Evolutionary conservation across 2,113 vertebrate species (phyloP).

Genomic region (Gadus macrocephalus): DNA sequence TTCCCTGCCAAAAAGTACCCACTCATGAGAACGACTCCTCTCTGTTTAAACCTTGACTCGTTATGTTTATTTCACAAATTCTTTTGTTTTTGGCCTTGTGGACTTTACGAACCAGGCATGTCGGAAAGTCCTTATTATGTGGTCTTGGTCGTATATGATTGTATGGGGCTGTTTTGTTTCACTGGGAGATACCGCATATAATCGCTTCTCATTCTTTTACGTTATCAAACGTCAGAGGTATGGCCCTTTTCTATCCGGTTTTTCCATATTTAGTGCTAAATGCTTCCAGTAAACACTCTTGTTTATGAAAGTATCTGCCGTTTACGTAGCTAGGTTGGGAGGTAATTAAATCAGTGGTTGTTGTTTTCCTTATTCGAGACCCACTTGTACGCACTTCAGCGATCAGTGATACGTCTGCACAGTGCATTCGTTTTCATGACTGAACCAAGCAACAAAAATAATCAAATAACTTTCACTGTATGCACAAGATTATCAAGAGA

Average conservation of each 20-base stretch:
- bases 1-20: constrained; percentile 16
- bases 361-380: neutral
- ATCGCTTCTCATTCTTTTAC: constrained; percentile 8
- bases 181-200: constrained; percentile 18
- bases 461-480: neutral
- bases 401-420: neutral
- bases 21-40: constrained; percentile 8
- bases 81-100: too few relatives aligned
- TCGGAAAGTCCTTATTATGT: constrained; percentile 13
- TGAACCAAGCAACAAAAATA: neutral
- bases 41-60: constrained; percentile 14
- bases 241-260: constrained; percentile 7
- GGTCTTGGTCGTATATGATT: constrained; percentile 4
- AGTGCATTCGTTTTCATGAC: neutral
- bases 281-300: constrained; percentile 27
- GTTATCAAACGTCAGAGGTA: constrained; percentile 15
- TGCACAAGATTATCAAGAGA: neutral
- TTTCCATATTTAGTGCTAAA: neutral
- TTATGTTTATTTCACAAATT: neutral
- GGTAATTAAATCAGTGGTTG: neutral
- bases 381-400: neutral
- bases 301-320: neutral
- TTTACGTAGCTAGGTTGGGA: neutral
- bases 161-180: constrained; percentile 33
- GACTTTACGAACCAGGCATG: neutral